Evolutionary conservation across 2,113 vertebrate species (phyloP).

Genomic region (Hemiscyllium ocellatum): DNA sequence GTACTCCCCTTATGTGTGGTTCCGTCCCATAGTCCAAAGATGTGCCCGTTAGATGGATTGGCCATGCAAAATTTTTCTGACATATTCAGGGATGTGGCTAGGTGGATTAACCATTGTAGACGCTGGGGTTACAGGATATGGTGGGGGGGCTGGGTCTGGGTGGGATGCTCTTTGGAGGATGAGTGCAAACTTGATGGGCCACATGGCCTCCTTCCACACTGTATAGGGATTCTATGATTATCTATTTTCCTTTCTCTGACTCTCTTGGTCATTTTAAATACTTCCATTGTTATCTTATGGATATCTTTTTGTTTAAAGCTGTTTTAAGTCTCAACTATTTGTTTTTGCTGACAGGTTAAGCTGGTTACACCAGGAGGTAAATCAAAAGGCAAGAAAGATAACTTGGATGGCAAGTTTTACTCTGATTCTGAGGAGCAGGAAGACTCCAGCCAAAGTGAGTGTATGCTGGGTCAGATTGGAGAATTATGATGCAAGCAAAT

Average conservation of each 20-base stretch:
- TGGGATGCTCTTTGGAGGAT: no score
- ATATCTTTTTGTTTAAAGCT: not conserved
- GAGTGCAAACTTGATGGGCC: no score
- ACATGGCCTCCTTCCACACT: no score
- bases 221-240: no score
- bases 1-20: no score
- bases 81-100: no score
- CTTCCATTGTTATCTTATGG: not conserved
- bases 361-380: constrained; percentile 61
- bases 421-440: constrained; percentile 76
- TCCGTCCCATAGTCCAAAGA: no score
- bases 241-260: not conserved
- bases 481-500: not conserved
- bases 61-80: no score
- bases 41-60: no score
- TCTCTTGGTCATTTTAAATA: not conserved
- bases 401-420: constrained; percentile 76
- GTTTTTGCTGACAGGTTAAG: constrained; percentile 60
- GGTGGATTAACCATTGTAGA: no score
- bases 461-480: not conserved
- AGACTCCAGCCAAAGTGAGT: constrained; percentile 41
- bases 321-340: constrained; percentile 40
- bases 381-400: constrained; percentile 57
- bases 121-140: no score
- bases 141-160: no score